Conservation (phyloP, 2,797 vertebrate species). For the Enteromius anoplus region DNA sequence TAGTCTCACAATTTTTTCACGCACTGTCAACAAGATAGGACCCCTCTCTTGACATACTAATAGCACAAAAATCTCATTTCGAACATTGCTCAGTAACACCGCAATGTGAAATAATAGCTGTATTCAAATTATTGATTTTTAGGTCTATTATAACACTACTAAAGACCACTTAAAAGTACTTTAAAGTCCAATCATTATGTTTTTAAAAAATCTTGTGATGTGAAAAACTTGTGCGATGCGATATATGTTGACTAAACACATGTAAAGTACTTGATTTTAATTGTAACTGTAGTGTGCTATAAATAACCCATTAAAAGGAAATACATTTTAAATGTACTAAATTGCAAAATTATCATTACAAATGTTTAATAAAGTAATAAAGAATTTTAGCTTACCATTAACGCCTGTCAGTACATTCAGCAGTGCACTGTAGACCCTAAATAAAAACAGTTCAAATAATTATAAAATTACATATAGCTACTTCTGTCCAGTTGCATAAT, state of each 20-base stretch:
- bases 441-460: background rate
- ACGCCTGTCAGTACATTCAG: background rate
- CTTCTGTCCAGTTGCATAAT: background rate
- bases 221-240: too few relatives aligned
- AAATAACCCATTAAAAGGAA: background rate
- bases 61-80: background rate
- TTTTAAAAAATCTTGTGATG: background rate
- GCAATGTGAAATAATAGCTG: background rate
- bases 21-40: slow-evolving; percentile 59
- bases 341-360: background rate
- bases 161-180: background rate
- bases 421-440: background rate
- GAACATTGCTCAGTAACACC: background rate
- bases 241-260: background rate
- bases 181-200: background rate
- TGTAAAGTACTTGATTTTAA: background rate
- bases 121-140: background rate
- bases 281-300: background rate
- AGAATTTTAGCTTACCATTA: background rate
- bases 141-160: too few relatives aligned
- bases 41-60: background rate
- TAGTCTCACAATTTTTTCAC: slow-evolving; percentile 73
- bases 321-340: background rate
- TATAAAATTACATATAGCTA: background rate
- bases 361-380: background rate